Conservation (phyloP, 2,113 vertebrate genomes). For the Anser brachyrhynchus region DNA sequence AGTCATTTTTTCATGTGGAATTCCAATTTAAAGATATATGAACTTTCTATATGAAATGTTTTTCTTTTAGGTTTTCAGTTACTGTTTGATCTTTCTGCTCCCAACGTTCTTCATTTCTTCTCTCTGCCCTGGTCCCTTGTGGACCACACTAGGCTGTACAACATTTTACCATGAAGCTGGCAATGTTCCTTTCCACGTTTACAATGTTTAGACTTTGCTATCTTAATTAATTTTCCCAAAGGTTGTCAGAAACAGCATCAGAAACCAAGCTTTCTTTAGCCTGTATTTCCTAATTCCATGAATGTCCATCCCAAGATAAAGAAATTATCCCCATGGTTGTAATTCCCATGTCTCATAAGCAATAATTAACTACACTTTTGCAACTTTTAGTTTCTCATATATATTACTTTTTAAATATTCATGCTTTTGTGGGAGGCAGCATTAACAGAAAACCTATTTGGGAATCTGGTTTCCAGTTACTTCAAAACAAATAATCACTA, state of each 20-base stretch:
- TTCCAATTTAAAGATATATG: not conserved
- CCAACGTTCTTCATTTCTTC: not conserved
- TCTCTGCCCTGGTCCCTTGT: not conserved
- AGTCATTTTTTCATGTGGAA: not conserved
- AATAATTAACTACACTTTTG: not conserved
- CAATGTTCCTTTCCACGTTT: not conserved
- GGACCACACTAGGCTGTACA: not conserved
- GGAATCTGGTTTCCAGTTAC: not conserved
- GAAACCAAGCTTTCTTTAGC: not conserved
- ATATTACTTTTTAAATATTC: constrained; percentile 13
- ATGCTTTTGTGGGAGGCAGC: not conserved
- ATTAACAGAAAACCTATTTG: not conserved
- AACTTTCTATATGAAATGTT: not conserved
- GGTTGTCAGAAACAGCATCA: not conserved
- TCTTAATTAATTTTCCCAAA: not conserved
- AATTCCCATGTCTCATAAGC: not conserved
- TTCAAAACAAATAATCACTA: constrained; percentile 8
- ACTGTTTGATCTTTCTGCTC: not conserved
- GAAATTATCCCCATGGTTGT: not conserved
- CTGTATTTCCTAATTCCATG: not conserved
- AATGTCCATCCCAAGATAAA: not conserved
- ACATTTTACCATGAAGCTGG: not conserved
- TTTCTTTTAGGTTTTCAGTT: not conserved
- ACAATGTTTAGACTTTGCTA: not conserved
- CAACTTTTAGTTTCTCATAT: not conserved